Evolutionary conservation across 2,888 invertebrate species (phyloP).

Genomic region (Xanthorhoe spadicearia): DNA sequence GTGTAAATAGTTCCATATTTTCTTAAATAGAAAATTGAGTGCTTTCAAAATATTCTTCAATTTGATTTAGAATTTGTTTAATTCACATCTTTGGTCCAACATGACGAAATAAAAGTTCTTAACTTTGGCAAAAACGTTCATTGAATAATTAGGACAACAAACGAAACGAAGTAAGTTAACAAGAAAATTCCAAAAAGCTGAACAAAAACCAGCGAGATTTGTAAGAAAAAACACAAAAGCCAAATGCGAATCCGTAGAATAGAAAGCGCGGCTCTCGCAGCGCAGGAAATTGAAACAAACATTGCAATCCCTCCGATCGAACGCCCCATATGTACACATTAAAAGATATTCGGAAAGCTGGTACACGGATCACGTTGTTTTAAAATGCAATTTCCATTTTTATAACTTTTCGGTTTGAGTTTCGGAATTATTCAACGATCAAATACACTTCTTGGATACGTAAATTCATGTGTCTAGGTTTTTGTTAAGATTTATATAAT

Average conservation of each 20-base stretch:
- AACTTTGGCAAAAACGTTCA: slow-evolving; percentile 21
- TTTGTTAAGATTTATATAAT: no score
- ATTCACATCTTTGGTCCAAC: not conserved
- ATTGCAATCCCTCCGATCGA: slow-evolving; percentile 69
- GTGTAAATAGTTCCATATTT: not conserved
- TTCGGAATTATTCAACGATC: not conserved
- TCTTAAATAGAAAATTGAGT: no score
- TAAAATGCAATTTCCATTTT: slow-evolving; percentile 20
- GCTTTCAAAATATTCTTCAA: no score
- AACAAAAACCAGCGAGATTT: slow-evolving; percentile 29
- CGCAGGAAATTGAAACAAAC: slow-evolving; percentile 81
- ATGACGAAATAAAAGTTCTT: slow-evolving; percentile 7
- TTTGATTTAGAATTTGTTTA: not conserved
- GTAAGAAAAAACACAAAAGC: slow-evolving; percentile 41
- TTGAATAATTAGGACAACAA: slow-evolving; percentile 24
- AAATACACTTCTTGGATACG: not conserved
- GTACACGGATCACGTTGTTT: slow-evolving; percentile 18
- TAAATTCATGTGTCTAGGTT: no score
- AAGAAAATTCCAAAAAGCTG: slow-evolving; percentile 24
- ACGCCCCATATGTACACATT: slow-evolving; percentile 55
- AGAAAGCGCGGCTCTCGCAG: slow-evolving; percentile 60
- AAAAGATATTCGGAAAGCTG: slow-evolving; percentile 46
- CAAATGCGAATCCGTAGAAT: slow-evolving; percentile 51
- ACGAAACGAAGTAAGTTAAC: slow-evolving; percentile 30
- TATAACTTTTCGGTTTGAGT: slow-evolving; percentile 4